phyloP scores from a whole-genome alignment of 2,113 vertebrate genomes.

The Archocentrus centrarchus region DNA sequence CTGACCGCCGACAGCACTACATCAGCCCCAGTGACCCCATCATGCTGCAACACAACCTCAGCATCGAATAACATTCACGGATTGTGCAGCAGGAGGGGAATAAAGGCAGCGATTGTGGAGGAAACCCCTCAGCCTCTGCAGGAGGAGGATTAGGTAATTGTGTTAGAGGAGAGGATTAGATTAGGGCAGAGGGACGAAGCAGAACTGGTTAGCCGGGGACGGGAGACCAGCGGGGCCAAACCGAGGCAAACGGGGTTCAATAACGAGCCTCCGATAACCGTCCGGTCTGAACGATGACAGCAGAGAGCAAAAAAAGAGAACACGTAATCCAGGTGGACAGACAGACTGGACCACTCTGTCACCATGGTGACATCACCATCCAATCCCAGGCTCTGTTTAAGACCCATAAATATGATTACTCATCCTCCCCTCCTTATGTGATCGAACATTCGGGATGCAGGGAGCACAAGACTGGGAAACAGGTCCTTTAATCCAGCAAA shows the following conservation, averaged over 20 bases:
- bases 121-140: conserved; percentile 38
- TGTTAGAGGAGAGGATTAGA: conserved; percentile 74
- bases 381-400: conserved; percentile 20
- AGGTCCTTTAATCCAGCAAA: neutral
- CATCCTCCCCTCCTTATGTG: conserved; percentile 21
- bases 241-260: neutral
- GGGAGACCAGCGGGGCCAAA: neutral
- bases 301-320: neutral
- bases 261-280: neutral
- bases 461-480: neutral
- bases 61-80: neutral
- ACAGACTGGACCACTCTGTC: neutral
- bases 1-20: neutral
- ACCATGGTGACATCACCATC: neutral
- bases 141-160: conserved; percentile 70
- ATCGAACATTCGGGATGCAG: neutral
- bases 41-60: conserved; percentile 17
- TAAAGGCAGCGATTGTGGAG: conserved; percentile 48
- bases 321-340: neutral
- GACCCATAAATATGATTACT: conserved; percentile 40
- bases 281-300: neutral
- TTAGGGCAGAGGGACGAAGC: conserved; percentile 38
- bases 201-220: conserved; percentile 30
- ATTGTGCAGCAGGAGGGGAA: conserved; percentile 7
- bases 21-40: neutral